Percentiles rank a stretch among this genome's conserved stretches.
phyloP scores from a whole-genome alignment of 2,797 vertebrate species.

The Galagoides demidoff region DNA sequence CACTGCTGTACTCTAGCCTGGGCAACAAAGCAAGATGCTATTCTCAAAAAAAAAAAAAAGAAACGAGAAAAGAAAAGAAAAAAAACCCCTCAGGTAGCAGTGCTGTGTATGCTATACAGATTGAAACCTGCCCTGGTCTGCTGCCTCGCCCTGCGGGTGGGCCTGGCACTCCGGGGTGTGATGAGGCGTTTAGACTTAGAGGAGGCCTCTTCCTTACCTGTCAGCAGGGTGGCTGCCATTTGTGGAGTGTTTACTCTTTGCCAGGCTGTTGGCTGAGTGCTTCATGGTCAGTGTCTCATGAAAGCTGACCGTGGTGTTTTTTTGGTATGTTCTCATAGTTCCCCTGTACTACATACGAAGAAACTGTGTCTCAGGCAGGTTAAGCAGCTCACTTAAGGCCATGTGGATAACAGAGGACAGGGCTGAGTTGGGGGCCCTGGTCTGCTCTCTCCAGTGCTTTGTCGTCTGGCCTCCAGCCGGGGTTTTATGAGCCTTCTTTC shows the following conservation, averaged over 20 bases:
- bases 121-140: rapidly evolving
- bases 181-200: too few species aligned
- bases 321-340: not conserved
- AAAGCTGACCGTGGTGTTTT: not conserved
- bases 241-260: not conserved
- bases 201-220: rapidly evolving
- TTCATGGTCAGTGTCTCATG: rapidly evolving
- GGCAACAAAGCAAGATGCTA: too few species aligned
- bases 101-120: not conserved
- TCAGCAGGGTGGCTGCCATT: rapidly evolving
- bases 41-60: too few species aligned
- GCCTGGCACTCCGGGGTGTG: not conserved
- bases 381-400: too few species aligned
- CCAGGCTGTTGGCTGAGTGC: not conserved
- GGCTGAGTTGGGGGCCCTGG: not conserved
- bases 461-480: not conserved
- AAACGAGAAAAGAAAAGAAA: not conserved
- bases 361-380: not conserved
- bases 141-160: not conserved
- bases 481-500: not conserved
- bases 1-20: too few species aligned
- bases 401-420: not conserved
- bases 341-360: not conserved
- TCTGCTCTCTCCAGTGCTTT: not conserved
- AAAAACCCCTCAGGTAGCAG: not conserved